Percentiles rank a stretch among this genome's conserved stretches.
Evolutionary conservation across 2,797 vertebrate species (phyloP).

Genomic region (Gila robusta): DNA sequence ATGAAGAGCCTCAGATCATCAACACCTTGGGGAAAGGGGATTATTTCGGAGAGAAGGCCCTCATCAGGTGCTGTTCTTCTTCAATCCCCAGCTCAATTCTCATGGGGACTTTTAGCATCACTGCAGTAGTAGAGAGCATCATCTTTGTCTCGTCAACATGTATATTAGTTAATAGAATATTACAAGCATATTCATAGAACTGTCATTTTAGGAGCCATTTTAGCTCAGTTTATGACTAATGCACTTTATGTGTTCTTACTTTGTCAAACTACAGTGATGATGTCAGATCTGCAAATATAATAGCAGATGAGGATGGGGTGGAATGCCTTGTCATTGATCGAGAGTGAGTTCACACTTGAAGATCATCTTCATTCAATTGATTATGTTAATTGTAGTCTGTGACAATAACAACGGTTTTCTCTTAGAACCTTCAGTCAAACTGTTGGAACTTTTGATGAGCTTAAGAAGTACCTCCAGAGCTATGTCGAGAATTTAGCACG

Average conservation of each 20-base stretch:
- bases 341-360: conserved; percentile 83
- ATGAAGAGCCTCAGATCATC: conserved; percentile 85
- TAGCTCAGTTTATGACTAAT: conserved; percentile 10
- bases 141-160: not conserved
- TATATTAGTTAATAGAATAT: conserved; percentile 2
- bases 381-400: not conserved
- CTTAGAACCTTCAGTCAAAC: conserved; percentile 92
- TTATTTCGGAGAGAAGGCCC: conserved; percentile 95
- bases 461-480: conserved; percentile 91
- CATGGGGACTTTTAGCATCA: conserved; percentile 1
- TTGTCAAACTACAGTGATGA: conserved; percentile 83
- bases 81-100: conserved; percentile 23
- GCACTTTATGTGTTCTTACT: conserved; percentile 20
- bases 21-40: conserved; percentile 91
- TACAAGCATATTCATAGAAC: not conserved
- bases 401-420: conserved; percentile 25
- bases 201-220: not conserved
- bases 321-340: conserved; percentile 93
- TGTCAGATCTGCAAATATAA: conserved; percentile 92
- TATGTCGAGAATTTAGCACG: conserved; percentile 89
- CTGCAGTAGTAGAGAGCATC: not conserved
- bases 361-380: conserved; percentile 1
- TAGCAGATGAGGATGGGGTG: conserved; percentile 90
- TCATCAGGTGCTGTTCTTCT: conserved; percentile 84
- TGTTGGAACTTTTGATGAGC: conserved; percentile 92